These are phyloP conservation scores for Thamnophis sirtalis DNA, from an alignment of 2,113 vertebrate species.

Conservation along the genomic window DNA sequence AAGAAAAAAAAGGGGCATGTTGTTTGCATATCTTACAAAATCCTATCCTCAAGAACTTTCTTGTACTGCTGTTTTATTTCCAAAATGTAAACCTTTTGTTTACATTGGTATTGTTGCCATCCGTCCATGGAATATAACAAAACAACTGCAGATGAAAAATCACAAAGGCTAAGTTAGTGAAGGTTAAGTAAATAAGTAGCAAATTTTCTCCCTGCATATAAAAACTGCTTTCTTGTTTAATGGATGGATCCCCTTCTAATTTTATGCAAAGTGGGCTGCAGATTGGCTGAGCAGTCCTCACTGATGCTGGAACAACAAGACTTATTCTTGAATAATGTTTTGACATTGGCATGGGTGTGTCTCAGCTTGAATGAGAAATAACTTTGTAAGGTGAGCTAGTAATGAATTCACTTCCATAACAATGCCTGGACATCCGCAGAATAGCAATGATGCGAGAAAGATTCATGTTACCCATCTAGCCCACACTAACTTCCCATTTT, in stretches of 20 bases:
- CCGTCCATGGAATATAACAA: neutral
- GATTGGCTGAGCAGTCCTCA: neutral
- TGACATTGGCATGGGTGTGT: neutral
- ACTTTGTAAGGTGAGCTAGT: neutral
- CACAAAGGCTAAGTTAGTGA: neutral
- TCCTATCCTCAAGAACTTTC: neutral
- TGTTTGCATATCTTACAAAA: neutral
- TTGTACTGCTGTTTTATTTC: neutral
- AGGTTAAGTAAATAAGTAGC: neutral
- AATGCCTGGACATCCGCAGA: neutral
- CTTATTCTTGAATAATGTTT: neutral
- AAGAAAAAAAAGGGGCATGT: neutral
- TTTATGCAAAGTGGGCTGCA: neutral
- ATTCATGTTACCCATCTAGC: neutral
- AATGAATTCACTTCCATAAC: neutral
- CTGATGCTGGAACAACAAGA: neutral
- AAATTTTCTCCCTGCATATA: neutral
- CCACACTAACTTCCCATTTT: neutral
- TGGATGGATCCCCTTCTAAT: neutral
- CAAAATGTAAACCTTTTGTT: neutral
- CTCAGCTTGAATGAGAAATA: neutral
- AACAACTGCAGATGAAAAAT: neutral
- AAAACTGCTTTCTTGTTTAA: neutral
- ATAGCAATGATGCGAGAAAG: neutral
- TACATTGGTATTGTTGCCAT: neutral